Evolutionary conservation across 2,113 vertebrate genomes (phyloP).

Genomic region (Geothlypis trichas): DNA sequence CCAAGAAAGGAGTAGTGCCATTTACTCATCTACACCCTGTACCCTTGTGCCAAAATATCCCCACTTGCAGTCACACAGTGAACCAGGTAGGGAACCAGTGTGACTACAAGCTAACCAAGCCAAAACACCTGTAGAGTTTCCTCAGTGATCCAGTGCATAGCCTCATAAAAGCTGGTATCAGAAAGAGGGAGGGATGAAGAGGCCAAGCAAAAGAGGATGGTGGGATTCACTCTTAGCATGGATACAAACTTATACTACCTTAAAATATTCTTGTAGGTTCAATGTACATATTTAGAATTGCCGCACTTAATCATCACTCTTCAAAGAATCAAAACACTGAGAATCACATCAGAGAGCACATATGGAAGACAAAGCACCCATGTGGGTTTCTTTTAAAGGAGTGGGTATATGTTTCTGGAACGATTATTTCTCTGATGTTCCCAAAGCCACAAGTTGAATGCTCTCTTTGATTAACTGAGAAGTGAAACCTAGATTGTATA

Average conservation of each 20-base stretch:
- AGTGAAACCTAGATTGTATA: neutral
- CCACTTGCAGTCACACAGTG: neutral
- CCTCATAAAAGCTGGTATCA: neutral
- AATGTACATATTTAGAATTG: neutral
- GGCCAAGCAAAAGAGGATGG: rapidly evolving
- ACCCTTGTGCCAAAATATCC: neutral
- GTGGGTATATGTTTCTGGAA: neutral
- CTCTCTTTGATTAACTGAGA: neutral
- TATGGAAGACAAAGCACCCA: neutral
- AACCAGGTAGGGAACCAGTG: neutral
- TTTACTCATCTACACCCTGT: neutral
- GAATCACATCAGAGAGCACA: neutral
- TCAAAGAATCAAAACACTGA: neutral
- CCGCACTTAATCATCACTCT: neutral
- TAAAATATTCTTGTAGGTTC: neutral
- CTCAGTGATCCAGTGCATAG: neutral
- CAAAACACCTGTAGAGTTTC: neutral
- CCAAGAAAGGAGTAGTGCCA: neutral
- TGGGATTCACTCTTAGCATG: neutral
- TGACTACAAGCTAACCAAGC: neutral
- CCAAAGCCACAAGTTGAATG: rapidly evolving
- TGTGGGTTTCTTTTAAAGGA: rapidly evolving
- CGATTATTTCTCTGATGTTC: neutral
- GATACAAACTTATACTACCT: neutral
- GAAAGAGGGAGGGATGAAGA: neutral